Evolutionary conservation across 1,140 invertebrate species (phyloP), one percentile per base, ranked within the genome.

Genomic region (Acromyrmex echinatior): DNA sequence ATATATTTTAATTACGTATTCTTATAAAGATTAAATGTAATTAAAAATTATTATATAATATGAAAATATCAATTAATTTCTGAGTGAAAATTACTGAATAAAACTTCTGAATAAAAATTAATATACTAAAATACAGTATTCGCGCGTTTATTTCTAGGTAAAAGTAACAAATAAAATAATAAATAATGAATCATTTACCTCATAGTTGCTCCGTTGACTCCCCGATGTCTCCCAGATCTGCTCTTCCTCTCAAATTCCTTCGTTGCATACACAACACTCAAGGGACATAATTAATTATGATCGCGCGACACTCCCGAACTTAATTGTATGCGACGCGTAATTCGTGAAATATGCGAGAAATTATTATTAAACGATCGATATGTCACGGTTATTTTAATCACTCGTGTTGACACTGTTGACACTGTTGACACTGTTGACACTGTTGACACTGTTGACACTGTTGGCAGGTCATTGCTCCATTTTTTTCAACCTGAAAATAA

Each of bases 311-410:
- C 25, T 63, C 28, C 5, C 62, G 62, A 31, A 12, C 6, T 63
- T 31, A 63, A 63, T 16, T 63, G 6, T 63, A 63, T 14, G 12
- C 60, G 25, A 63, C 62, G 62, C 62, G 25, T 63, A 63, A 63
- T 63, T 63, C 6, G 28, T 14, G 28, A 31, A 63, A 63, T 28
- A 28, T 31, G 14, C 62, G 62, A 63, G 28, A 63, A 63, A 63
- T 31, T 63, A 63, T 63, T 63, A 63, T 63, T 63, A 63, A 63
- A 63, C 62, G 62, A 63, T 31, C 28, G 12, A 12, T 60, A 25
- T 60, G 28, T 63, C 6, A 63, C 14, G 28, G 6, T 63, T 63
- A 63, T 31, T 63, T 16, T 25, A 63, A 63, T 63, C 62, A 63
- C 62, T 63, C 14, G 62, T 31, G 14, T 63, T 18, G 14, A 1